Conservation (phyloP, 2,888 invertebrate species). For the Lycophotia porphyrea region DNA sequence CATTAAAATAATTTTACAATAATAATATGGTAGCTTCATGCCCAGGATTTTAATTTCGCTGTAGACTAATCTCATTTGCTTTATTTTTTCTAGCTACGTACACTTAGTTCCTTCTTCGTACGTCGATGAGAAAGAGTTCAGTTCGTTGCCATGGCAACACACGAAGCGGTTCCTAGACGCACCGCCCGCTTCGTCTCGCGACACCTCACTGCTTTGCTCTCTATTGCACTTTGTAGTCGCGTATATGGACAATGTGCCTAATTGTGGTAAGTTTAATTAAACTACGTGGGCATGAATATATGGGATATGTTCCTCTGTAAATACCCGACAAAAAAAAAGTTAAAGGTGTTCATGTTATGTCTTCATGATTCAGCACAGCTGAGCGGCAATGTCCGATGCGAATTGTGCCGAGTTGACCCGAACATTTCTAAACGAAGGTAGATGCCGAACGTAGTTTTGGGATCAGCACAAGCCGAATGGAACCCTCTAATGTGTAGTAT, state of each 20-base stretch:
- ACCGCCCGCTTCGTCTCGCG: constrained; percentile 92
- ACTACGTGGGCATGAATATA: not conserved
- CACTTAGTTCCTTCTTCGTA: constrained; percentile 79
- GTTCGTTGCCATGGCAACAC: constrained; percentile 91
- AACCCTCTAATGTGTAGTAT: not conserved
- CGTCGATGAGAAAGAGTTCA: constrained; percentile 75
- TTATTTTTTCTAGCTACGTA: constrained; percentile 80
- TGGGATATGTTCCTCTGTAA: not conserved
- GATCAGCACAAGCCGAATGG: not conserved
- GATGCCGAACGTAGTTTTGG: not conserved
- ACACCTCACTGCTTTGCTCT: constrained; percentile 90
- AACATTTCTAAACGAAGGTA: not conserved
- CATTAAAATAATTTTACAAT: not conserved
- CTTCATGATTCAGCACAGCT: not conserved
- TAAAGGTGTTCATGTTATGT: not conserved
- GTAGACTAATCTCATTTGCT: not conserved
- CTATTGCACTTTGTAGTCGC: constrained; percentile 81
- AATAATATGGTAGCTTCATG: not conserved
- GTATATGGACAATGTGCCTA: constrained; percentile 82
- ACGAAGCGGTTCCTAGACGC: constrained; percentile 91
- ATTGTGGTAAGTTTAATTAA: constrained; percentile 70
- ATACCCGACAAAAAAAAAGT: not conserved
- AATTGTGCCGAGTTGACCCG: not conserved
- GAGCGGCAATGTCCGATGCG: not conserved
- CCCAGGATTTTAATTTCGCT: not conserved